These are phyloP conservation scores for Helobdella robusta DNA, from an alignment of 2,888 invertebrate genomes.

Conservation along the genomic window DNA sequence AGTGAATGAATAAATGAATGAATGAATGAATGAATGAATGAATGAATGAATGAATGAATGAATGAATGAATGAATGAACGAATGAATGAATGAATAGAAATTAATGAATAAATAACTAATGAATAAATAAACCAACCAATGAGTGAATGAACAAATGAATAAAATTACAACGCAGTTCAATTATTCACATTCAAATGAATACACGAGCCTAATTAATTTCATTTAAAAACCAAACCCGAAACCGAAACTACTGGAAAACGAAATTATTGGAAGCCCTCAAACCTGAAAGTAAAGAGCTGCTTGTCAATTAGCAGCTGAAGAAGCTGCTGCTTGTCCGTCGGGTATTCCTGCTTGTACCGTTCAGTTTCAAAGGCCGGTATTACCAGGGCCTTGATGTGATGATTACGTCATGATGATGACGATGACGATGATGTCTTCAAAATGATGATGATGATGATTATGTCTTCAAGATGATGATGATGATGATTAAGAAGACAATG, in stretches of 20 bases:
- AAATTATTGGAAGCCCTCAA: background rate
- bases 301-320: conserved; percentile 64
- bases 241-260: background rate
- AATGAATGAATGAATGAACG: no score
- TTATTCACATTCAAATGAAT: no score
- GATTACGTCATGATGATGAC: background rate
- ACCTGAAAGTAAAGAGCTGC: conserved; percentile 70
- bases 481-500: background rate
- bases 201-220: no score
- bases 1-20: no score
- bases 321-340: conserved; percentile 66
- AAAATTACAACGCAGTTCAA: no score
- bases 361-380: conserved; percentile 84
- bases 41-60: no score
- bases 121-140: no score
- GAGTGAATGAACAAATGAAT: no score
- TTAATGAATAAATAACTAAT: no score
- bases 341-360: conserved; percentile 66
- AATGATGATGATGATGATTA: conserved; percentile 4
- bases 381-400: conserved; percentile 59
- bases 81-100: no score
- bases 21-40: no score
- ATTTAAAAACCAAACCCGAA: no score
- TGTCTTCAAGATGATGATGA: background rate
- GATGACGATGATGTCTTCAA: background rate